phyloP scores from a whole-genome alignment of 2,888 invertebrate species.

The Incurvaria masculella region DNA sequence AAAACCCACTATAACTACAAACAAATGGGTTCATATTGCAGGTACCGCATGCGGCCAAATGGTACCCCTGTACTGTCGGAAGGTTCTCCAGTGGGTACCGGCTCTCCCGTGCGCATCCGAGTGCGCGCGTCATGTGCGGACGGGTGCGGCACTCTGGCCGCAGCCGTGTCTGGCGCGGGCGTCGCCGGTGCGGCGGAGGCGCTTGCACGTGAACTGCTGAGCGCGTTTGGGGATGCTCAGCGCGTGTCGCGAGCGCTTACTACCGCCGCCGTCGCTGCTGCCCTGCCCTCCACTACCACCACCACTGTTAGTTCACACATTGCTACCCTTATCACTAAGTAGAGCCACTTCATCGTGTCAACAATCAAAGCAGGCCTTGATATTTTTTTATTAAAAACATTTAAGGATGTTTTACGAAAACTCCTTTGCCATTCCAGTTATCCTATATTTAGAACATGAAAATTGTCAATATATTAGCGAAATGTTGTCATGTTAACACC shows the following conservation, averaged over 20 bases:
- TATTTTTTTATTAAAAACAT: too few species aligned
- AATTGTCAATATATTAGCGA: too few species aligned
- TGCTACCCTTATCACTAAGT: too few species aligned
- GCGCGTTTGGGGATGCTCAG: conserved; percentile 49
- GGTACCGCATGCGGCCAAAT: conserved; percentile 52
- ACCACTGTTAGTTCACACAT: background rate
- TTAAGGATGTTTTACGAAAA: too few species aligned
- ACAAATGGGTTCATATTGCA: too few species aligned
- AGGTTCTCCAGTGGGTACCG: conserved; percentile 41
- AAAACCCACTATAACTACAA: too few species aligned
- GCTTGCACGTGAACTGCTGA: conserved; percentile 43
- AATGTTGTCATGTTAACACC: too few species aligned
- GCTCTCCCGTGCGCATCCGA: conserved; percentile 20
- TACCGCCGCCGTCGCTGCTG: conserved; percentile 53
- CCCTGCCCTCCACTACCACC: background rate
- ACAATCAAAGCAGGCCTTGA: too few species aligned
- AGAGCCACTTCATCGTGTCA: too few species aligned
- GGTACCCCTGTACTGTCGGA: conserved; percentile 47
- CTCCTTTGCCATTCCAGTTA: too few species aligned
- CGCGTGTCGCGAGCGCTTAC: conserved; percentile 50
- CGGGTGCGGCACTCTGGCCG: conserved; percentile 35
- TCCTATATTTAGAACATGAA: too few species aligned
- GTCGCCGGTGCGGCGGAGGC: conserved; percentile 39
- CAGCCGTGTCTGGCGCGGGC: conserved; percentile 32
- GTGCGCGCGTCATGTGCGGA: background rate